Evolutionary conservation across 2,888 invertebrate species (phyloP).

Genomic region (Cataglyphis altisquamis): DNA sequence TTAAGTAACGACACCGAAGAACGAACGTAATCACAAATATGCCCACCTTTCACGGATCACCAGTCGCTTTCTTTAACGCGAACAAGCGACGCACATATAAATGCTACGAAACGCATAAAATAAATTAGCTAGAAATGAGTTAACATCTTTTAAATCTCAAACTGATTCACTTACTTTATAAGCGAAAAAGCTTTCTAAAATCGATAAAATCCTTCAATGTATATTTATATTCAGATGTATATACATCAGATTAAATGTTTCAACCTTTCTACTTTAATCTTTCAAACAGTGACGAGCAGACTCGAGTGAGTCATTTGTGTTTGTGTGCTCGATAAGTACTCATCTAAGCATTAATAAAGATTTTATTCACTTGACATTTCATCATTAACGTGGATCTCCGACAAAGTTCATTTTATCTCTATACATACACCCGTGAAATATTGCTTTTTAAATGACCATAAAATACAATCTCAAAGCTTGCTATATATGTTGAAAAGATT

Average conservation of each 20-base stretch:
- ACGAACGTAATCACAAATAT: constrained; percentile 53
- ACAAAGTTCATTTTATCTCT: not conserved
- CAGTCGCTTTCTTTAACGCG: constrained; percentile 21
- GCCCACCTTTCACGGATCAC: constrained; percentile 71
- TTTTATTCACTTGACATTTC: constrained; percentile 17
- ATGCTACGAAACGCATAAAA: not conserved
- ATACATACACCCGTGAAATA: not conserved
- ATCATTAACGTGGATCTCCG: not conserved
- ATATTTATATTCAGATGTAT: not conserved
- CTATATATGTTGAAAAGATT: not conserved
- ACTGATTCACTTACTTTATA: not conserved
- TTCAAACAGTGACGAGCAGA: not conserved
- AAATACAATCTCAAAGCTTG: not conserved
- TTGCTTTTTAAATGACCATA: not conserved
- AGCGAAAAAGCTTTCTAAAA: not conserved
- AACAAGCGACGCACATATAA: not conserved
- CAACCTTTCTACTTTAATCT: constrained; percentile 2
- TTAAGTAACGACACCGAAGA: constrained; percentile 72
- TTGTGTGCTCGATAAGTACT: not conserved
- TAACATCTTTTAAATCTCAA: not conserved
- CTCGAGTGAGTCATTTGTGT: not conserved
- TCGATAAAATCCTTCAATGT: not conserved
- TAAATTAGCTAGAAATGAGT: not conserved
- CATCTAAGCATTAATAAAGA: not conserved
- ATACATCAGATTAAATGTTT: not conserved